These are phyloP conservation scores for Acanthochromis polyacanthus DNA, from an alignment of 2,113 vertebrate species.

Conservation along the genomic window DNA sequence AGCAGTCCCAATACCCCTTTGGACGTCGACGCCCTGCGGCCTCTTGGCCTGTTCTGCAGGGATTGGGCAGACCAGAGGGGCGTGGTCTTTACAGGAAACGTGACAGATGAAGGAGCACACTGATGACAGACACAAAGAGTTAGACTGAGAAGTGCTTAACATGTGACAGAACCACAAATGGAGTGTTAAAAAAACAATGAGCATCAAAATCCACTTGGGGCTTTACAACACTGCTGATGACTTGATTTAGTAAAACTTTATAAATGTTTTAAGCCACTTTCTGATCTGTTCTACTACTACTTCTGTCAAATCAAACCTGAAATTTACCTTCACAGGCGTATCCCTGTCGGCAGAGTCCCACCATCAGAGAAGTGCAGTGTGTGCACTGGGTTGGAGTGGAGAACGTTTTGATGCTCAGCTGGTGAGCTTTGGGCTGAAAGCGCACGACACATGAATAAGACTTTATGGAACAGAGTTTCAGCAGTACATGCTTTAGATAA, in stretches of 20 bases:
- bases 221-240: no score
- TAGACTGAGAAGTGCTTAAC: no score
- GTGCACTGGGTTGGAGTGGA: constrained; percentile 95
- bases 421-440: constrained; percentile 94
- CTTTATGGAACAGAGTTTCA: no score
- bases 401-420: constrained; percentile 96
- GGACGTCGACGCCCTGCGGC: constrained; percentile 96
- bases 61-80: constrained; percentile 95
- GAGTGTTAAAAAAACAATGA: no score
- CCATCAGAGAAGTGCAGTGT: constrained; percentile 97
- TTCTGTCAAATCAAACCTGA: no score
- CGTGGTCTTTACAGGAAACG: constrained; percentile 93
- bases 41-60: constrained; percentile 95
- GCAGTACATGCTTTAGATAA: no score
- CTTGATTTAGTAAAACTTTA: no score
- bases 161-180: no score
- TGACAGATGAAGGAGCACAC: constrained; percentile 98
- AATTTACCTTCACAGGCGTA: constrained; percentile 91
- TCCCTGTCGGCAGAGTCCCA: constrained; percentile 95
- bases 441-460: no score
- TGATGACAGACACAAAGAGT: constrained; percentile 67
- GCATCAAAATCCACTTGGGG: no score
- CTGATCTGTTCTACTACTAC: no score
- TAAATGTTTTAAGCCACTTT: no score
- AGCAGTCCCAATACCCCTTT: constrained; percentile 96